Base-by-base conservation (phyloP, 2,888 invertebrate species). In the Liposcelis brunnea region DNA sequence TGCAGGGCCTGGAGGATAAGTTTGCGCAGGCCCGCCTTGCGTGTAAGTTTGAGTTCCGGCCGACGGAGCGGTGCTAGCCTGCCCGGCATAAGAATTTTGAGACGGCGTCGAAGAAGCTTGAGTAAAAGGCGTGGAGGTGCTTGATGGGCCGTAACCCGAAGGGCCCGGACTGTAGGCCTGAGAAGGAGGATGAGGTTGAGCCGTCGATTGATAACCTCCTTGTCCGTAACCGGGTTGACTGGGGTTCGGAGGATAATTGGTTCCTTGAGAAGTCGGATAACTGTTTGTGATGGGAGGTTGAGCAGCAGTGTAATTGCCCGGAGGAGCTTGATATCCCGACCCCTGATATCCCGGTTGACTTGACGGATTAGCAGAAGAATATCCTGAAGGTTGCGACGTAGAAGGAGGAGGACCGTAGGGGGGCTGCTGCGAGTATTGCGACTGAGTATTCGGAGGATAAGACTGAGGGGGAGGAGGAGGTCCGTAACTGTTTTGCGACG, bases 181-280 rank as follows among this genome's bases (percentile, higher is more conserved):
- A 1, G 62, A 60, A 6, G 68, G 69, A 53, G 69, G 62, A 31
- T 54, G 67, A 62, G 72, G 72, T 53, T 74, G 75, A 4, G 73
- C 15, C n/a, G 71, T 31, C 71, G 71, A 21, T 68, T 66, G 50
- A 66, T 68, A 1, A 70, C 68, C 51, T 68, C 68, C 11, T 69
- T 64, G 47, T 66, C 63, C 18, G 69, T 64, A 31, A 72, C 68
- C 46, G 69, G 67, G 53, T 69, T 70, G 54, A 59, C 70, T 68
- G 51, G 74, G 40, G 8, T 4, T 26, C 8, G 26, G 26, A 26
- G 52, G 49, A 43, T 48, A 48, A 45, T 47, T 44, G 56, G 74
- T 66, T 49, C 68, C 64, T 53, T 70, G 64, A 55, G 74, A 67
- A 65, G 38, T 48, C 44, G 31, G 36, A 37, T 49, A 49, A 42